Evolutionary conservation across 2,113 vertebrate species (phyloP), one percentile per base, ranked within the genome.

Genomic region (Mystacornis crossleyi): DNA sequence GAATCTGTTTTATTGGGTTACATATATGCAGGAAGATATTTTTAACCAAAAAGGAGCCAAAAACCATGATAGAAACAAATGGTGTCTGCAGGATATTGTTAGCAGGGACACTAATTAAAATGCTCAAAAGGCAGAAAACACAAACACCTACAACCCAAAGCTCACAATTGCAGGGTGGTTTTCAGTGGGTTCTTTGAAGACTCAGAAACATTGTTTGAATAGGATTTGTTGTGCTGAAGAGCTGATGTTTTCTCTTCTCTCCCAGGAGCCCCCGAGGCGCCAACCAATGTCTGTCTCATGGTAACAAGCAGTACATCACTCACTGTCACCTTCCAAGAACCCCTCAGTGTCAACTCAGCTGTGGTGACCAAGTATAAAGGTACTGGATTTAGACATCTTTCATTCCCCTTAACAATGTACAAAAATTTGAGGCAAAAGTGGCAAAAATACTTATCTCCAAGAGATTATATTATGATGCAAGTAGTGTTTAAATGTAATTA

Each of bases 321-420:
- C 97, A 99, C 98, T 40, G 98, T 99, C 98, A 99, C 97, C 97
- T 99, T 99, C 96, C 99, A 99, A 89, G 99, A 99, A 95, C 99
- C 99, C n/a, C 98, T 98, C 77, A 98, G 98, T 90, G 98, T 99
- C 95, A 99, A 99, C 91, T 98, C 99, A 67, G 99, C 99, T 43
- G 99, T 99, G 86, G 99, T 99, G 89, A 99, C 99, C 96, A 99
- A 98, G 97, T 99, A 99, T 98, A 99, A 98, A 99, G 99, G 99
- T 99, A 98, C 67, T 90, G 88, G 17, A 71, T 89, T 95, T 90
- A 77, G 45, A 51, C 58, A 45, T 45, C 66, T 96, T 93, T 95
- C 54, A 51, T 45, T 82, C 85, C 33, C 48, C 65, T 82, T 89
- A 71, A 64, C 53, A 94, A 38, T 24, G 65, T 33, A 18, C 25